phyloP scores from a whole-genome alignment of 92 coral and sea anemone genomes.

The Bergia puertoricense region DNA sequence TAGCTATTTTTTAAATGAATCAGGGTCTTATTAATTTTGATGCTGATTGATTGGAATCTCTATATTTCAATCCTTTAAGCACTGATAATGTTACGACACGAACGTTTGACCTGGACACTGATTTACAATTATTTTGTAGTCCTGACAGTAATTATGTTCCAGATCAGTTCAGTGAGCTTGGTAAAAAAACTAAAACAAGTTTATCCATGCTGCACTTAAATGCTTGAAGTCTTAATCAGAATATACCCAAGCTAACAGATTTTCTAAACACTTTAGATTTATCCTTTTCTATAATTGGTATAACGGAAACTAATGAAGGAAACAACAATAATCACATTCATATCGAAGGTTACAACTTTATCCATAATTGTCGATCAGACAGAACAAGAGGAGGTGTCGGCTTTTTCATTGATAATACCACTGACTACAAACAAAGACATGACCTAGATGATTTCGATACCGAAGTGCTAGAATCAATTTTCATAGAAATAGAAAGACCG shows the following conservation, averaged over 20 bases:
- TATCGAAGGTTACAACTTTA: too few relatives aligned
- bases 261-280: not conserved
- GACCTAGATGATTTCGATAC: not conserved
- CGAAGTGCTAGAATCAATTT: not conserved
- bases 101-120: not conserved
- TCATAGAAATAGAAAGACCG: not conserved
- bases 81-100: not conserved
- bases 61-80: slow-evolving; percentile 37
- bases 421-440: too few relatives aligned
- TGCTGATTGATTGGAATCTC: slow-evolving; percentile 11
- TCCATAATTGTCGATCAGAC: too few relatives aligned
- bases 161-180: slow-evolving; percentile 7
- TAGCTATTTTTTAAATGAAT: slow-evolving; percentile 29
- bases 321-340: too few relatives aligned
- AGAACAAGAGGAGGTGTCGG: too few relatives aligned
- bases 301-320: slow-evolving; percentile 20
- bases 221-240: not conserved
- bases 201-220: not conserved
- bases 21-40: slow-evolving; percentile 27
- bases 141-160: slow-evolving; percentile 26
- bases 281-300: slow-evolving; percentile 24
- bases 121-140: slow-evolving; percentile 12
- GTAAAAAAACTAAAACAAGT: not conserved
- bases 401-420: too few relatives aligned
- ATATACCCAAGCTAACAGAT: not conserved